These are phyloP conservation scores for Orthonevra nobilis DNA, from an alignment of 2,888 invertebrate species.

Conservation along the genomic window DNA sequence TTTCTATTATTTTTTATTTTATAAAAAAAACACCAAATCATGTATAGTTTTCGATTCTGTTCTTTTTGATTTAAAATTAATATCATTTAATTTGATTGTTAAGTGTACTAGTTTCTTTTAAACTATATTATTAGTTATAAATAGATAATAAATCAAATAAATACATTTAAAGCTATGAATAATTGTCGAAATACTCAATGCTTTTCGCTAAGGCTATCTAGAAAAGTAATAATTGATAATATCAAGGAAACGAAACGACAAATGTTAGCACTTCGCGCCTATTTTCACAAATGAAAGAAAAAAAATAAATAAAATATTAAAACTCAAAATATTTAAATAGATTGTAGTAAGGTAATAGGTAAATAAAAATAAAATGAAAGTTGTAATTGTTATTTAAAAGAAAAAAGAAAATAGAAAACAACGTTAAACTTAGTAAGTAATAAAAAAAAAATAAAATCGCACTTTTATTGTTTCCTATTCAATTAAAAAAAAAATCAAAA, in stretches of 20 bases:
- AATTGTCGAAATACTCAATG: slow-evolving; percentile 25
- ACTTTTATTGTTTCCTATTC: slow-evolving; percentile 22
- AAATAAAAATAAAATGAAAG: not conserved
- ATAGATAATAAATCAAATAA: slow-evolving; percentile 5
- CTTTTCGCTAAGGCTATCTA: slow-evolving; percentile 33
- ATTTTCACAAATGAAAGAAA: slow-evolving; percentile 45
- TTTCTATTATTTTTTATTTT: slow-evolving; percentile 28
- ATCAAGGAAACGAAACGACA: slow-evolving; percentile 1
- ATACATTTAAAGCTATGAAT: no score
- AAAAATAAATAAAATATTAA: slow-evolving; percentile 3
- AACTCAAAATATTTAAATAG: no score
- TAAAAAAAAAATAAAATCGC: no score
- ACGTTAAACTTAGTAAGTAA: no score
- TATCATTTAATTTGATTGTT: slow-evolving; percentile 28
- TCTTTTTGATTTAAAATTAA: slow-evolving; percentile 40
- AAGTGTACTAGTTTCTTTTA: slow-evolving; percentile 12
- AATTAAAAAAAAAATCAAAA: slow-evolving; percentile 32
- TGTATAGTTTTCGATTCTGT: slow-evolving; percentile 29
- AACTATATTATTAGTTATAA: not conserved
- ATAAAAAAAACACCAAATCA: slow-evolving; percentile 38
- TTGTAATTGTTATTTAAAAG: slow-evolving; percentile 22
- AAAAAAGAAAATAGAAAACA: no score
- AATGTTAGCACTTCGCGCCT: slow-evolving; percentile 46
- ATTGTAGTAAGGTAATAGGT: not conserved
- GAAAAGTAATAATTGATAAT: not conserved